Conservation (phyloP, 2,888 invertebrate genomes). For the Drosophila neonasuta region DNA sequence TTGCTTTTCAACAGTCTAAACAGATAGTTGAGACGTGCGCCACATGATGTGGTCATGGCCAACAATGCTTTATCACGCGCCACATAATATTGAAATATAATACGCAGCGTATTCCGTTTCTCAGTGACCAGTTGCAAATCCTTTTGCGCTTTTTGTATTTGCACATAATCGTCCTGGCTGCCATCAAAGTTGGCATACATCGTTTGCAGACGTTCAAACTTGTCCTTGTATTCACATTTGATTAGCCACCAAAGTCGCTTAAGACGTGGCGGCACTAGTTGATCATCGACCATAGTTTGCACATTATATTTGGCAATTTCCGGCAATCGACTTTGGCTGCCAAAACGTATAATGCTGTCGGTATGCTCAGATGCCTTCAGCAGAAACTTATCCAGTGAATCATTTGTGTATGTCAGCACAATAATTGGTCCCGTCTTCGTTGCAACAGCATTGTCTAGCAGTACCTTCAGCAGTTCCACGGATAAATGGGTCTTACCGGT, state of each 20-base stretch:
- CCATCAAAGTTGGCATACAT: conserved; percentile 78
- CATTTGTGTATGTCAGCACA: conserved; percentile 92
- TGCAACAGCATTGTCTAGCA: conserved; percentile 85
- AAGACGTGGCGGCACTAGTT: conserved; percentile 61
- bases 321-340: conserved; percentile 86
- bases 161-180: conserved; percentile 71
- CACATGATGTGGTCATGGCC: conserved; percentile 90
- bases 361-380: conserved; percentile 86
- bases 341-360: conserved; percentile 86
- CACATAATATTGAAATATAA: conserved; percentile 84
- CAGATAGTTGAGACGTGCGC: conserved; percentile 86
- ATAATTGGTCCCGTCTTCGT: conserved; percentile 84
- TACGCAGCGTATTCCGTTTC: conserved; percentile 83
- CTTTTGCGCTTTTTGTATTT: conserved; percentile 65
- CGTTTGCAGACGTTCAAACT: conserved; percentile 73
- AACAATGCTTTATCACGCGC: conserved; percentile 84
- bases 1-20: conserved; percentile 85
- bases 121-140: conserved; percentile 68
- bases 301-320: conserved; percentile 84
- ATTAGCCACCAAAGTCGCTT: conserved; percentile 73
- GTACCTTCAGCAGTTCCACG: conserved; percentile 87
- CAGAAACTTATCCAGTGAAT: conserved; percentile 93
- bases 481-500: conserved; percentile 93
- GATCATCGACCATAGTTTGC: conserved; percentile 37
- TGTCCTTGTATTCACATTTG: conserved; percentile 73